Evolutionary conservation across 2,113 vertebrate species (phyloP).

Genomic region (Mustela lutreola): DNA sequence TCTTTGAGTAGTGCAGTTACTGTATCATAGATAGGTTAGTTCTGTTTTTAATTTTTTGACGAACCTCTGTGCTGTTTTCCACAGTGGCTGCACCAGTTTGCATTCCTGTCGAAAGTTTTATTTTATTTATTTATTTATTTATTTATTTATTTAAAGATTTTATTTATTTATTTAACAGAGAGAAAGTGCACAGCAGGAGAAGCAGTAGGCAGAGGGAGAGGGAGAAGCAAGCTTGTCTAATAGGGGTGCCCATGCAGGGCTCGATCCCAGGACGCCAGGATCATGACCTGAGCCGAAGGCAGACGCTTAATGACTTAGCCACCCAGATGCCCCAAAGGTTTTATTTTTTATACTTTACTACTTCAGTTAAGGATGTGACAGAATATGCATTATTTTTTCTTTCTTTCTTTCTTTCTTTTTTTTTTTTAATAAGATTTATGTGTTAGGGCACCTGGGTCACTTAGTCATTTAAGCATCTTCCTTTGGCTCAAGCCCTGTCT

Average conservation of each 20-base stretch:
- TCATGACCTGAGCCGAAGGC: not conserved
- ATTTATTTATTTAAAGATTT: not conserved
- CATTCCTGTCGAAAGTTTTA: not conserved
- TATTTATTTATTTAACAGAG: not conserved
- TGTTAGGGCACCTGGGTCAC: not conserved
- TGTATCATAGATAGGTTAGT: too few relatives aligned
- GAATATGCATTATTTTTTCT: too few relatives aligned
- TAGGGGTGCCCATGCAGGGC: too few relatives aligned
- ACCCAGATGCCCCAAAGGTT: not conserved
- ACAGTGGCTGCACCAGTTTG: not conserved
- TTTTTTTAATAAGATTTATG: too few relatives aligned
- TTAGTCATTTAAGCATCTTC: not conserved
- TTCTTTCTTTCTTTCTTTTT: too few relatives aligned
- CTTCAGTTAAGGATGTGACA: not conserved
- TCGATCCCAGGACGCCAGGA: not conserved
- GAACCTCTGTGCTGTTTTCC: not conserved
- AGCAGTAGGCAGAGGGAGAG: not conserved
- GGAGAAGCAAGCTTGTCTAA: not conserved
- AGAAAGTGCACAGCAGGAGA: too few relatives aligned
- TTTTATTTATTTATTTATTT: not conserved
- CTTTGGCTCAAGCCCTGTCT: too few relatives aligned
- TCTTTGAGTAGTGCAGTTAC: too few relatives aligned
- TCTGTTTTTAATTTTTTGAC: not conserved
- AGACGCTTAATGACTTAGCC: not conserved
- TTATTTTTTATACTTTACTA: not conserved